Evolutionary conservation across 2,113 vertebrate species (phyloP), one percentile per base, ranked within the genome.

Genomic region (Triplophysa siluroides): DNA sequence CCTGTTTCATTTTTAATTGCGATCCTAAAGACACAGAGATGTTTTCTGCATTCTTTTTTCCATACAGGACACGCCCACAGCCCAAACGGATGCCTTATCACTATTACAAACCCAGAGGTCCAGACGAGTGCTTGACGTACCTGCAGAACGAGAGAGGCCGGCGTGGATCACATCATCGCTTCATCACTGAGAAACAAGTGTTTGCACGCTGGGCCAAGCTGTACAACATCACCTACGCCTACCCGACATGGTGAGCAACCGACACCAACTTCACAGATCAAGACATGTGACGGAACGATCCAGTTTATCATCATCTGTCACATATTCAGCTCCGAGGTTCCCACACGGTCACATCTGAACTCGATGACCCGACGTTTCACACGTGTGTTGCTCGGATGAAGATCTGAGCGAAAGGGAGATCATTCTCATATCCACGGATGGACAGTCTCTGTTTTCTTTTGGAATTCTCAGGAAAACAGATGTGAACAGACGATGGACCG

Each of bases 151-250:
- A 99, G 82, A 92, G 90, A 62, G 92, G 95, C 74, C 95, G 87
- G 50, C 91, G 89, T 83, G 98, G 98, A 65, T 95, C 96, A 87
- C 97, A 99, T 91, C 98, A 99, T 79, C 98, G 98, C 85, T 99
- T 99, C 87, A 97, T 99, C 88, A 99, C 97, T 0, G 97, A 99
- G 91, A 99, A 99, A 78, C 92, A 93, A 16, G 98, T 99, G 88
- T 99, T 99, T 71, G 93, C 94, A 10, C 94, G 93, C 83, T 99
- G 97, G 98, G 96, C 97, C 4, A 87, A 93, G 82, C 93, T 91
- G 78, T 99, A 99, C 78, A 98, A 98, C 90, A 96, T 99, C 92
- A 95, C 94, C 79, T 99, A 98, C 91, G 91, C 91, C 70, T 92
- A 96, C 84, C 97, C 98, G 0, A 80, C 85, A 29, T 98, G 98